Conservation (phyloP, 2,888 invertebrate genomes). For the Lysandra coridon region DNA sequence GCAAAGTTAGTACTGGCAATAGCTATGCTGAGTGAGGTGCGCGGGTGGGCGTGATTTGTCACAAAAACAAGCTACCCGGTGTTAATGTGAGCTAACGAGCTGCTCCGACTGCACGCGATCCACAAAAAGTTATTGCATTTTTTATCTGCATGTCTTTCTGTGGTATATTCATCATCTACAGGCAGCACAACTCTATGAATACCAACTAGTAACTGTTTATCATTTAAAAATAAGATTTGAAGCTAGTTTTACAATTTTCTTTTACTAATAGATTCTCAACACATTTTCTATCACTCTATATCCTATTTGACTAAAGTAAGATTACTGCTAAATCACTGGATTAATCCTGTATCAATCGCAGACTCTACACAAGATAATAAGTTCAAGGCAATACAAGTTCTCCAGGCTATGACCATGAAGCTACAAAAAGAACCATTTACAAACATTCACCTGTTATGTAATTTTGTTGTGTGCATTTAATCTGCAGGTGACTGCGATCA, state of each 20-base stretch:
- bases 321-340: background rate
- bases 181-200: background rate
- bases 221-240: background rate
- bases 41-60: constrained; percentile 38
- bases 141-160: constrained; percentile 22
- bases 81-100: constrained; percentile 31
- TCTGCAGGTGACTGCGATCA: constrained; percentile 17
- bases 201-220: background rate
- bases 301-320: too few relatives aligned
- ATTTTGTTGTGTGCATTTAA: background rate
- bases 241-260: too few relatives aligned
- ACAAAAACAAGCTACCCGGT: constrained; percentile 31
- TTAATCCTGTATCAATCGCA: background rate
- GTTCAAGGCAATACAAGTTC: constrained; percentile 8
- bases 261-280: too few relatives aligned
- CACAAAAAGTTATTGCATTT: constrained; percentile 27
- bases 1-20: constrained; percentile 36
- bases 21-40: constrained; percentile 34
- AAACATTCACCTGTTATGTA: constrained; percentile 17
- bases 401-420: background rate
- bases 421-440: background rate
- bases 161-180: constrained; percentile 3
- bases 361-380: background rate
- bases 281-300: too few relatives aligned
- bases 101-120: constrained; percentile 32